Evolutionary conservation across 64 coral and sea anemone genomes (phyloP).

Genomic region (Stichodactyla mertensii): DNA sequence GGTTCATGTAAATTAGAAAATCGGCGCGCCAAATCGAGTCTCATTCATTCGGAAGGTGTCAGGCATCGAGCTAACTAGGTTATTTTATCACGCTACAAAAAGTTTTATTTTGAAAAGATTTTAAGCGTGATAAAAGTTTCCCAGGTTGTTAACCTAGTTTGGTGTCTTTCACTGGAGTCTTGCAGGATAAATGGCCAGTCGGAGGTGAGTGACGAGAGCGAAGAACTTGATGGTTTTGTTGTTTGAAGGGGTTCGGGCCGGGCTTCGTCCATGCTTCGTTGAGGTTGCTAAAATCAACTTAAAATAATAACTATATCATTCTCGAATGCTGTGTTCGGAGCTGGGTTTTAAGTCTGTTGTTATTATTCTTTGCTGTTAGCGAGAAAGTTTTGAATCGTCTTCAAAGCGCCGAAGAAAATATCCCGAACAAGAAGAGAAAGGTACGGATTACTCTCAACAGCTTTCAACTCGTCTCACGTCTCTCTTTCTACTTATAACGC

Average conservation of each 20-base stretch:
- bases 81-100: not conserved
- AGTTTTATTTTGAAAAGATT: not conserved
- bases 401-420: not conserved
- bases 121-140: not conserved
- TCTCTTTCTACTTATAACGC: not conserved
- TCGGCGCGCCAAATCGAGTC: conserved; percentile 8
- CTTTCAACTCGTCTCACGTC: not conserved
- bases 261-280: not conserved
- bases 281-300: not conserved
- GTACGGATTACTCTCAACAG: not conserved
- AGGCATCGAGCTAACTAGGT: not conserved
- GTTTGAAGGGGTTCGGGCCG: not conserved
- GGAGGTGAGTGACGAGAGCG: not conserved
- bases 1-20: not conserved
- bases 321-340: not conserved
- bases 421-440: conserved; percentile 7
- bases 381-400: not conserved
- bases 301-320: not conserved
- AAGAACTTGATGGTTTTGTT: not conserved
- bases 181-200: conserved; percentile 10
- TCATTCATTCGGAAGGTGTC: conserved; percentile 14
- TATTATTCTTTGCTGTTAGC: not conserved
- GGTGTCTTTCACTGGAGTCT: conserved; percentile 16
- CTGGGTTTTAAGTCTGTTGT: not conserved
- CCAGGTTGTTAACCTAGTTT: not conserved